Conservation (phyloP, 2,888 invertebrate genomes). For the Formica aserva region DNA sequence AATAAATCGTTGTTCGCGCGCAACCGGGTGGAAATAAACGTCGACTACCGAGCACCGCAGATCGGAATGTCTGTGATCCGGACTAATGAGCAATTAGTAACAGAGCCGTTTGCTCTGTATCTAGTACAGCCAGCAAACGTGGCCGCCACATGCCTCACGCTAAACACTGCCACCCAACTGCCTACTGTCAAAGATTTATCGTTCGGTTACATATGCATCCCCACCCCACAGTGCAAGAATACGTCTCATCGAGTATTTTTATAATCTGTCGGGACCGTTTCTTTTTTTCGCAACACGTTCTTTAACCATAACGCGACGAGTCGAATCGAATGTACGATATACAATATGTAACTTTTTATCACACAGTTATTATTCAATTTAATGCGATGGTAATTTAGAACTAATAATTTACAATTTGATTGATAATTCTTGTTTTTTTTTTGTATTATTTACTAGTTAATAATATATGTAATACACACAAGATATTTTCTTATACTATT, state of each 20-base stretch:
- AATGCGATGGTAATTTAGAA: neutral
- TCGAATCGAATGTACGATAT: neutral
- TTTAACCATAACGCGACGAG: neutral
- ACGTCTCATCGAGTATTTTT: conserved; percentile 25
- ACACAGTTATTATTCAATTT: conserved; percentile 3
- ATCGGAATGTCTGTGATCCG: conserved; percentile 75
- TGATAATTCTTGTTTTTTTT: neutral
- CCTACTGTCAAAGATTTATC: conserved; percentile 72
- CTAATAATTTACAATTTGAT: neutral
- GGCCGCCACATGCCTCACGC: conserved; percentile 73
- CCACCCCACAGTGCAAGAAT: neutral
- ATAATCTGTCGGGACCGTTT: neutral
- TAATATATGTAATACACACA: neutral
- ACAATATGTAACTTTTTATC: neutral
- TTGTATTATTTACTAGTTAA: neutral
- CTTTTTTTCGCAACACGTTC: neutral
- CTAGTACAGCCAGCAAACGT: conserved; percentile 68
- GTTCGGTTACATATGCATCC: conserved; percentile 44
- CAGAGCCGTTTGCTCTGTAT: conserved; percentile 60
- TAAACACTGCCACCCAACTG: conserved; percentile 63
- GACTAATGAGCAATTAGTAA: conserved; percentile 82
- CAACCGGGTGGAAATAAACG: conserved; percentile 56
- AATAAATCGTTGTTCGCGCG: conserved; percentile 49
- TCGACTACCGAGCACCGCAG: conserved; percentile 36
- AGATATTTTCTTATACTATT: neutral